Conservation (phyloP, 2,888 invertebrate genomes). For the Proisotoma minuta region DNA sequence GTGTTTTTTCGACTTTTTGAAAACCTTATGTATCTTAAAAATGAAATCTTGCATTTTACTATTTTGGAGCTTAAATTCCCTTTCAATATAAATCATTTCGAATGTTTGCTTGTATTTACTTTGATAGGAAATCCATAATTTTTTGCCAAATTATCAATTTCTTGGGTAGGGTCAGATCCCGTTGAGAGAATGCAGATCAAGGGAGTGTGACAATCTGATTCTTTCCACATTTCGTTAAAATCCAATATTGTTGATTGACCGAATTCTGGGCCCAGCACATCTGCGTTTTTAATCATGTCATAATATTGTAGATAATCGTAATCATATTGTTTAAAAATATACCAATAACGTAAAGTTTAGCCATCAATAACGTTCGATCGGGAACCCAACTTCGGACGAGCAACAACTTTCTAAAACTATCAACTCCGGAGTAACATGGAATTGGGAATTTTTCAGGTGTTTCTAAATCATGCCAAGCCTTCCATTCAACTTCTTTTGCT, state of each 20-base stretch:
- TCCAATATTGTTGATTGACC: slow-evolving; percentile 89
- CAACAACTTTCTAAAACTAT: slow-evolving; percentile 79
- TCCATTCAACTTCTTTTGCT: slow-evolving; percentile 81
- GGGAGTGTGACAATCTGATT: slow-evolving; percentile 82
- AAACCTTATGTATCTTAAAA: too few species aligned
- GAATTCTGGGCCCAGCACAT: slow-evolving; percentile 78
- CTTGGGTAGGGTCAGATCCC: slow-evolving; percentile 94
- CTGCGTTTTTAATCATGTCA: too few species aligned
- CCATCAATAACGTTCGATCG: slow-evolving; percentile 88
- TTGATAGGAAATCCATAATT: slow-evolving; percentile 60
- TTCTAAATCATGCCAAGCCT: slow-evolving; percentile 84
- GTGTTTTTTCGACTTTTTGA: too few species aligned
- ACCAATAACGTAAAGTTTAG: slow-evolving; percentile 83
- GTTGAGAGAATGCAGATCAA: slow-evolving; percentile 88
- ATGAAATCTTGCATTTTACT: too few species aligned
- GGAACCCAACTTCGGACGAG: slow-evolving; percentile 92
- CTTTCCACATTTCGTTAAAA: slow-evolving; percentile 78
- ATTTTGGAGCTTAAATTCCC: too few species aligned
- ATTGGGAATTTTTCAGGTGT: slow-evolving; percentile 86
- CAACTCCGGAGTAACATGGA: slow-evolving; percentile 81
- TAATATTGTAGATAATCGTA: neutral
- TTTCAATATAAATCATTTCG: too few species aligned
- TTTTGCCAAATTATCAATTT: slow-evolving; percentile 82
- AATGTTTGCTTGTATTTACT: too few species aligned
- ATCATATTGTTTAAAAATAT: slow-evolving; percentile 29